A percentile compares a stretch with the other conserved stretches of the same genome.
phyloP scores from a whole-genome alignment of 2,888 invertebrate species.

The Celastrina argiolus region DNA sequence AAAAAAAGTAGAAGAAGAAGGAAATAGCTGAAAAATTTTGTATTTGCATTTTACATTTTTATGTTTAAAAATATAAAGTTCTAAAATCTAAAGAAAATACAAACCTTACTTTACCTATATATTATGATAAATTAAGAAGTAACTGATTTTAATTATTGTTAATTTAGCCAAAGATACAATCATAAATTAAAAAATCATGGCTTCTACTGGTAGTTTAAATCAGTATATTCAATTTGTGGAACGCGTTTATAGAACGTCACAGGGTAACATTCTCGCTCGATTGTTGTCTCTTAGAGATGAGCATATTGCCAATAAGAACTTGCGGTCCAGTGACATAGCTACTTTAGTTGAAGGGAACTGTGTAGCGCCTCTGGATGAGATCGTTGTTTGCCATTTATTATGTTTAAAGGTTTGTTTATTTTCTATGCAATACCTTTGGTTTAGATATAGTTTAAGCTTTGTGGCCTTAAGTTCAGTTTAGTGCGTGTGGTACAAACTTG shows the following conservation, averaged over 20 bases:
- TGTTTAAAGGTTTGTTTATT: conserved; percentile 75
- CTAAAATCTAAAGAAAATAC: too few relatives aligned
- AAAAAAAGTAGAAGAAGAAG: too few relatives aligned
- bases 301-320: conserved; percentile 83
- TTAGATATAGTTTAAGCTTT: neutral
- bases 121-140: too few relatives aligned
- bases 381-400: conserved; percentile 85
- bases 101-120: too few relatives aligned
- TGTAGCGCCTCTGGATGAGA: conserved; percentile 85
- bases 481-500: too few relatives aligned
- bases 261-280: conserved; percentile 79
- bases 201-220: conserved; percentile 50
- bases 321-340: conserved; percentile 85
- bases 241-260: conserved; percentile 79
- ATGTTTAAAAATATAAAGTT: too few relatives aligned
- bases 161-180: too few relatives aligned
- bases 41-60: too few relatives aligned
- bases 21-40: too few relatives aligned
- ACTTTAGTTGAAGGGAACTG: conserved; percentile 83
- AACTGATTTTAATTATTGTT: neutral
- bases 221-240: conserved; percentile 75
- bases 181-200: conserved; percentile 41
- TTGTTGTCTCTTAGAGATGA: conserved; percentile 83
- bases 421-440: too few relatives aligned
- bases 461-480: too few relatives aligned